phyloP scores from a whole-genome alignment of 2,888 invertebrate species.

The Tryphoninae sp. region DNA sequence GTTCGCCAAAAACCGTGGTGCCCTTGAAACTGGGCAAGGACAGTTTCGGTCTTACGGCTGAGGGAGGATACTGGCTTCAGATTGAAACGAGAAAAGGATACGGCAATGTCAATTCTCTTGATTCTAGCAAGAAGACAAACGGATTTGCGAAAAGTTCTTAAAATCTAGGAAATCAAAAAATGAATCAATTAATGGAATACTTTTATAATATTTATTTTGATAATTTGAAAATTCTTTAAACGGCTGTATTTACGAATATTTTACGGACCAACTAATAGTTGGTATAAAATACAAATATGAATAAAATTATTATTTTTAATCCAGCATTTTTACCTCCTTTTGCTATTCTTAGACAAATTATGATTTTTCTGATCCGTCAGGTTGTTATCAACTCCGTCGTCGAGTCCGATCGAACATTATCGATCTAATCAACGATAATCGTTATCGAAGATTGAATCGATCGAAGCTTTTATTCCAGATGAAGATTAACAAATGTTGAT shows the following conservation, averaged over 20 bases:
- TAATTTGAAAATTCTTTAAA: not conserved
- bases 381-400: too few relatives aligned
- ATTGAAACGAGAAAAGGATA: conserved; percentile 12
- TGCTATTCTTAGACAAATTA: too few relatives aligned
- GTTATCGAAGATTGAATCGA: too few relatives aligned
- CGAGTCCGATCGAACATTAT: too few relatives aligned
- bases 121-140: not conserved
- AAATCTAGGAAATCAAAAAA: not conserved
- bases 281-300: not conserved
- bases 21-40: conserved; percentile 6
- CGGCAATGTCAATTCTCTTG: not conserved
- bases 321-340: too few relatives aligned
- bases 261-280: not conserved
- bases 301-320: too few relatives aligned
- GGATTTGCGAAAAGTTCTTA: conserved; percentile 1
- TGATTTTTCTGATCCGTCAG: too few relatives aligned
- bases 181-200: not conserved
- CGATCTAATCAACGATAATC: too few relatives aligned
- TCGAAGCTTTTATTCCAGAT: too few relatives aligned
- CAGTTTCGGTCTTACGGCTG: conserved; percentile 26
- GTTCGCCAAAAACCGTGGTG: conserved; percentile 13
- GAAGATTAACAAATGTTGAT: too few relatives aligned
- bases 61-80: conserved; percentile 30
- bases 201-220: not conserved
- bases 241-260: not conserved